A percentile compares a stretch with the other conserved stretches of the same genome.
phyloP scores from a whole-genome alignment of 1,140 invertebrate species.

The Drosophila sp. region DNA sequence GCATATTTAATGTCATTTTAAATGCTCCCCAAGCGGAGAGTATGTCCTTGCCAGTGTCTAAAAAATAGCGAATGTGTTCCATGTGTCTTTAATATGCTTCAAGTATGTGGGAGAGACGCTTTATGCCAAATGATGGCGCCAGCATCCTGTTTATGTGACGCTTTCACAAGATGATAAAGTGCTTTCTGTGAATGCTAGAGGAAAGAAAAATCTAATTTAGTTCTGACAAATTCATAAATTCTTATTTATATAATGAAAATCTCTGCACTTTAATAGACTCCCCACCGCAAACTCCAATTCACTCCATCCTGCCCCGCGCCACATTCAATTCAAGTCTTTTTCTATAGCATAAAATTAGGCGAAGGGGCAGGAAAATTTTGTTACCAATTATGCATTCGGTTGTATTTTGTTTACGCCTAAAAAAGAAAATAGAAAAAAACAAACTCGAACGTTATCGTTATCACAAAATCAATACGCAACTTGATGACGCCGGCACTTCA shows the following conservation, averaged over 20 bases:
- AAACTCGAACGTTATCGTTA: conserved; percentile 40
- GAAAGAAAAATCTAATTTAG: conserved; percentile 3
- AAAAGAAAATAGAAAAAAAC: background rate
- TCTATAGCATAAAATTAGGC: conserved; percentile 41
- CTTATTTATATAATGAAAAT: conserved; percentile 1
- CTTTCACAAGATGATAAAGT: conserved; percentile 46
- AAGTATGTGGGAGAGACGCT: conserved; percentile 14
- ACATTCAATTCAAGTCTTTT: conserved; percentile 17
- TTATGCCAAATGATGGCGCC: conserved; percentile 53
- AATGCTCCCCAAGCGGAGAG: conserved; percentile 40
- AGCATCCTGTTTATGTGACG: conserved; percentile 53
- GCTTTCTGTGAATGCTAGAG: background rate
- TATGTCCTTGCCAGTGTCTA: conserved; percentile 56
- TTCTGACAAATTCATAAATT: background rate
- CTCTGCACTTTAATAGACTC: conserved; percentile 7
- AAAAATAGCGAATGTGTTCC: background rate
- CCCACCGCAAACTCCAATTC: background rate
- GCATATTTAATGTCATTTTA: conserved; percentile 78
- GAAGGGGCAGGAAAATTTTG: conserved; percentile 51
- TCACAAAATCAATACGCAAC: conserved; percentile 75
- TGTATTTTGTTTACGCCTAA: conserved; percentile 33
- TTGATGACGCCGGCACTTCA: conserved; percentile 65
- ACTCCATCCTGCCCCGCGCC: conserved; percentile 1
- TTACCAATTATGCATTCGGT: conserved; percentile 68
- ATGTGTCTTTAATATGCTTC: conserved; percentile 12